A percentile compares a stretch with the other conserved stretches of the same genome.
These are phyloP conservation scores for Maniola jurtina DNA, from an alignment of 1,140 invertebrate genomes.

Conservation along the genomic window DNA sequence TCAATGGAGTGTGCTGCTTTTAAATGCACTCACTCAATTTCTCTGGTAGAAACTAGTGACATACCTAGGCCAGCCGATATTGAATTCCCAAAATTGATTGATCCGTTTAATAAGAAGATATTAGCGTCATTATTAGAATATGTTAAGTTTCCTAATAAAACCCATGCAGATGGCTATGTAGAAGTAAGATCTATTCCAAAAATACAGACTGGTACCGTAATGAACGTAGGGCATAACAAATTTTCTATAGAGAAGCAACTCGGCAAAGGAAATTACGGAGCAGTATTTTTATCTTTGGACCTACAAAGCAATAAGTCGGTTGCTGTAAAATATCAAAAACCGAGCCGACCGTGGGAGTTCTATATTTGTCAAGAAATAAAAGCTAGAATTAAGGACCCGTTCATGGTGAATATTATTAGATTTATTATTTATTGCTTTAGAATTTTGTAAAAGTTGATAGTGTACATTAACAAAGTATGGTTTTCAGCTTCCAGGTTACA, in stretches of 20 bases:
- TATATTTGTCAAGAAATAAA: slow-evolving; percentile 89
- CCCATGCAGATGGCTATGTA: slow-evolving; percentile 71
- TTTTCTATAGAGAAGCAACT: slow-evolving; percentile 85
- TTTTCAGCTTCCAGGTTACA: slow-evolving; percentile 81
- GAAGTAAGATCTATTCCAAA: slow-evolving; percentile 71
- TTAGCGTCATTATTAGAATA: slow-evolving; percentile 77
- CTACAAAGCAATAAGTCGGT: slow-evolving; percentile 80
- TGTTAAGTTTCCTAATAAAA: slow-evolving; percentile 80
- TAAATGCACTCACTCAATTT: slow-evolving; percentile 75
- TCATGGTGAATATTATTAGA: slow-evolving; percentile 80
- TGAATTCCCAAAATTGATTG: slow-evolving; percentile 73
- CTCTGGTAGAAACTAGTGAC: slow-evolving; percentile 71
- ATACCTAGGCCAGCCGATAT: slow-evolving; percentile 73
- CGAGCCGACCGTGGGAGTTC: slow-evolving; percentile 89
- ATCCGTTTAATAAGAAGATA: slow-evolving; percentile 80
- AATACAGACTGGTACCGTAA: slow-evolving; percentile 55
- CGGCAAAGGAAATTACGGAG: slow-evolving; percentile 87
- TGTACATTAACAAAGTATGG: slow-evolving; percentile 12
- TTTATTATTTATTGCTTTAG: neutral
- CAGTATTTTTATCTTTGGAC: slow-evolving; percentile 83
- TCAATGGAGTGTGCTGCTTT: slow-evolving; percentile 73
- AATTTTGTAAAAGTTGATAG: neutral
- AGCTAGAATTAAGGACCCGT: slow-evolving; percentile 83
- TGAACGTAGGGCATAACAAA: slow-evolving; percentile 78
- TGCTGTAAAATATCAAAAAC: slow-evolving; percentile 88